Conservation (phyloP, 2,113 vertebrate genomes). For the Ceyx margarethae region DNA sequence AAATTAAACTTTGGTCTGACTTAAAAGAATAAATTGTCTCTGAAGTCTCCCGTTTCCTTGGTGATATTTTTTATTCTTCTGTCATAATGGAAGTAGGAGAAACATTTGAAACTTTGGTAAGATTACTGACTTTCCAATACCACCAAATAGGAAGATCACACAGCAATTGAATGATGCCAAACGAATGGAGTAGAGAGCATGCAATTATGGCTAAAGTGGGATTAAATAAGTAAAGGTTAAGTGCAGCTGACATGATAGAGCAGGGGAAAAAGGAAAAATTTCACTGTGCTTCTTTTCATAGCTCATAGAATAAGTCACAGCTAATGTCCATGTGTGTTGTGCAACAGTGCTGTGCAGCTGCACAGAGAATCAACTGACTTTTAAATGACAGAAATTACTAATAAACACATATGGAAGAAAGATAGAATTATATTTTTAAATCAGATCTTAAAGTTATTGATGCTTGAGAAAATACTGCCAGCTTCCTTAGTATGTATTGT, state of each 20-base stretch:
- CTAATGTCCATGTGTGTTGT: background rate
- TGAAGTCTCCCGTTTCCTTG: conserved; percentile 60
- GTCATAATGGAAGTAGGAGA: conserved; percentile 21
- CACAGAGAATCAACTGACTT: background rate
- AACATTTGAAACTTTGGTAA: conserved; percentile 49
- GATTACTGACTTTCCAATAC: conserved; percentile 7
- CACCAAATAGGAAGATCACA: conserved; percentile 23
- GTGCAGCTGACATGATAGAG: background rate
- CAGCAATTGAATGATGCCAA: conserved; percentile 36
- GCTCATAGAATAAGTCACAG: background rate
- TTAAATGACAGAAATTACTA: background rate
- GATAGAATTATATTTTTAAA: background rate
- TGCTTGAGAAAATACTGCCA: background rate
- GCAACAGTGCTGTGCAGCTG: background rate
- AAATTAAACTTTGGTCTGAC: conserved; percentile 68
- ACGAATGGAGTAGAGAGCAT: background rate
- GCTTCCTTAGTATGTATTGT: background rate
- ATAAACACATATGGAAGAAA: background rate
- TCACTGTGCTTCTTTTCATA: background rate
- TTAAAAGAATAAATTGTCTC: conserved; percentile 70
- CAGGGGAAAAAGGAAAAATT: background rate
- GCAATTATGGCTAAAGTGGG: conserved; percentile 36
- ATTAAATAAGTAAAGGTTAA: conserved; percentile 60
- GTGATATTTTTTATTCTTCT: conserved; percentile 57
- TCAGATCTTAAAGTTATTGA: background rate